phyloP scores from a whole-genome alignment of 2,797 vertebrate genomes.

The Pygocentrus nattereri region DNA sequence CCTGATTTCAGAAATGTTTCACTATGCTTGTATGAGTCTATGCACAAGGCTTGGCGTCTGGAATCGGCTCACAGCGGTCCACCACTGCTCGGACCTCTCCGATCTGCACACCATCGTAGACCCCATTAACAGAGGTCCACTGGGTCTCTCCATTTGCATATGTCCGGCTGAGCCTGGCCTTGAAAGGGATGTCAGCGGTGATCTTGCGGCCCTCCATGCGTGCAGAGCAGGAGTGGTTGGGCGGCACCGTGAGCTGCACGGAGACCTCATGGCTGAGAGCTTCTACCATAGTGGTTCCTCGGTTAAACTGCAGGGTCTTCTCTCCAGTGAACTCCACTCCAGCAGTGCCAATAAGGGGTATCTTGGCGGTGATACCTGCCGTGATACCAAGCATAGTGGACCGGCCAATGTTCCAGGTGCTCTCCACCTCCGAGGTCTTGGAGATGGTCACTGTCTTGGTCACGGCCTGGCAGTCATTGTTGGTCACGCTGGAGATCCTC shows the following conservation, averaged over 20 bases:
- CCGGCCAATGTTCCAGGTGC: constrained; percentile 78
- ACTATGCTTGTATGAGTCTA: not conserved
- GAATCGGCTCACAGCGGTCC: constrained; percentile 76
- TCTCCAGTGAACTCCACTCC: constrained; percentile 72
- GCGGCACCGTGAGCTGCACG: constrained; percentile 72
- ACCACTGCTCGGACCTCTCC: constrained; percentile 77
- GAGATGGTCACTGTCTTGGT: constrained; percentile 75
- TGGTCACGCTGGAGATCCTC: constrained; percentile 75
- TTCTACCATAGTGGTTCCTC: constrained; percentile 75
- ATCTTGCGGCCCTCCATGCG: constrained; percentile 80
- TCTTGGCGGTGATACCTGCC: constrained; percentile 75
- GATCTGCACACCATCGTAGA: constrained; percentile 78
- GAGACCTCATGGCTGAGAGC: constrained; percentile 74
- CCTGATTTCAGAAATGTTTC: not conserved
- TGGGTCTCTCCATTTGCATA: constrained; percentile 79
- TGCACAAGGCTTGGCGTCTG: constrained; percentile 73
- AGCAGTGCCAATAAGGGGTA: constrained; percentile 74
- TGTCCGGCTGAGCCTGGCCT: constrained; percentile 75
- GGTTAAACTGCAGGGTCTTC: constrained; percentile 75
- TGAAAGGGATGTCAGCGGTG: constrained; percentile 78
- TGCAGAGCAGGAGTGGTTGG: constrained; percentile 77
- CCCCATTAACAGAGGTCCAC: constrained; percentile 76
- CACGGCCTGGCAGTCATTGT: constrained; percentile 77
- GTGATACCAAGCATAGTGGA: constrained; percentile 77
- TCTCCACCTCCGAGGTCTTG: constrained; percentile 75